These are phyloP conservation scores for Heliconius himera DNA, from an alignment of 1,140 invertebrate species.

Conservation along the genomic window DNA sequence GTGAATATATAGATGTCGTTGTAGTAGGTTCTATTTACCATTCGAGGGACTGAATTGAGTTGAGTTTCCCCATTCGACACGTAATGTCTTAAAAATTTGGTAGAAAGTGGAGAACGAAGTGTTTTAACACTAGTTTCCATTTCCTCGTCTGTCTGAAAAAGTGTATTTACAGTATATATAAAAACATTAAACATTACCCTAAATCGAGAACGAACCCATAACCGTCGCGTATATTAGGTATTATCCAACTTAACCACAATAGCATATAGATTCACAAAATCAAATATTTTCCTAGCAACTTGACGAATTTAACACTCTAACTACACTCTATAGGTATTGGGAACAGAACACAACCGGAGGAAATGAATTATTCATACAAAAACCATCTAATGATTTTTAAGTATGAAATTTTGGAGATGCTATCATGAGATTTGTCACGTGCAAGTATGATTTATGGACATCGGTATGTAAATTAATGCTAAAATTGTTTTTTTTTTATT, in stretches of 20 bases:
- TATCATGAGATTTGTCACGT: conserved; percentile 29
- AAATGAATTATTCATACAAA: conserved; percentile 45
- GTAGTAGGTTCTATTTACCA: too few species aligned
- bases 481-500: neutral
- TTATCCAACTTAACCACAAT: neutral
- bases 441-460: conserved; percentile 10
- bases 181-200: neutral
- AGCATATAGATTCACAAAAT: neutral
- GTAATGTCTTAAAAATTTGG: too few species aligned
- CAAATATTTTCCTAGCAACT: neutral
- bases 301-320: conserved; percentile 10
- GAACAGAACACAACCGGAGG: neutral
- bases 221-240: neutral
- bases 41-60: too few species aligned
- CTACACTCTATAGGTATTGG: neutral
- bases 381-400: conserved; percentile 11
- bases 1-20: too few species aligned
- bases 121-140: too few species aligned
- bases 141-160: neutral
- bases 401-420: conserved; percentile 29
- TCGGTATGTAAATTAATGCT: neutral
- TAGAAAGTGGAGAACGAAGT: too few species aligned
- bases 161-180: too few species aligned
- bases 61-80: too few species aligned
- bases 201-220: neutral